These are phyloP conservation scores for Eunapius fragilis DNA, from an alignment of 37 sponge, comb jelly and placozoan species.

Conservation along the genomic window DNA sequence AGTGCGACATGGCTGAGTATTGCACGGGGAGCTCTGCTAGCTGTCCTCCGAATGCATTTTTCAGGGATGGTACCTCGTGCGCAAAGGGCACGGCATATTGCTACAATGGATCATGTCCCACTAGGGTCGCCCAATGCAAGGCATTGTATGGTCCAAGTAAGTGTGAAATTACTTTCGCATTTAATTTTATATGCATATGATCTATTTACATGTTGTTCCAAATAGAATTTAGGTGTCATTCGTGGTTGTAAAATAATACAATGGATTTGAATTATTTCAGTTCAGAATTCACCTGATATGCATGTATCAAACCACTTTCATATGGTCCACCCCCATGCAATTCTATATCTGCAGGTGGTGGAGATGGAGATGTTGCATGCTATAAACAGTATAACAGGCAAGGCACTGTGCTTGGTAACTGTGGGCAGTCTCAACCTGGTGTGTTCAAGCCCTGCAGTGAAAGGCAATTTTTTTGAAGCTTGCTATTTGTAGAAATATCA, in stretches of 20 bases:
- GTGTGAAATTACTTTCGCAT: not conserved
- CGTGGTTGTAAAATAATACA: too few relatives aligned
- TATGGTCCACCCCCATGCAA: too few relatives aligned
- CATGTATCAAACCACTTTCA: too few relatives aligned
- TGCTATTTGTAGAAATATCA: not conserved
- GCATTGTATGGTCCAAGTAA: not conserved
- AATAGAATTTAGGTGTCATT: too few relatives aligned
- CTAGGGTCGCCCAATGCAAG: conserved; percentile 25
- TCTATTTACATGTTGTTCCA: too few relatives aligned
- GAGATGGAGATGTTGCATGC: not conserved
- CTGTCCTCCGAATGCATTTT: not conserved
- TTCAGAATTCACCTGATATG: too few relatives aligned
- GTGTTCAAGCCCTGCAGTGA: not conserved
- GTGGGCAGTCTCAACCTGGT: not conserved
- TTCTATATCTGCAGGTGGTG: not conserved
- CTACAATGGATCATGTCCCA: conserved; percentile 39
- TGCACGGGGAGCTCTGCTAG: conserved; percentile 19
- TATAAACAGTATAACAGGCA: not conserved
- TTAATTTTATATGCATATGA: too few relatives aligned
- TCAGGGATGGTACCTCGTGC: conserved; percentile 41
- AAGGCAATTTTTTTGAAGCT: not conserved
- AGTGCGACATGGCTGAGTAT: conserved; percentile 49
- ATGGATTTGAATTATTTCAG: too few relatives aligned
- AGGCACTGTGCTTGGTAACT: conserved; percentile 10
- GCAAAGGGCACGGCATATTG: conserved; percentile 47